Evolutionary conservation across 2,797 vertebrate genomes (phyloP), one percentile per base, ranked within the genome.

Genomic region (Karalla daura): DNA sequence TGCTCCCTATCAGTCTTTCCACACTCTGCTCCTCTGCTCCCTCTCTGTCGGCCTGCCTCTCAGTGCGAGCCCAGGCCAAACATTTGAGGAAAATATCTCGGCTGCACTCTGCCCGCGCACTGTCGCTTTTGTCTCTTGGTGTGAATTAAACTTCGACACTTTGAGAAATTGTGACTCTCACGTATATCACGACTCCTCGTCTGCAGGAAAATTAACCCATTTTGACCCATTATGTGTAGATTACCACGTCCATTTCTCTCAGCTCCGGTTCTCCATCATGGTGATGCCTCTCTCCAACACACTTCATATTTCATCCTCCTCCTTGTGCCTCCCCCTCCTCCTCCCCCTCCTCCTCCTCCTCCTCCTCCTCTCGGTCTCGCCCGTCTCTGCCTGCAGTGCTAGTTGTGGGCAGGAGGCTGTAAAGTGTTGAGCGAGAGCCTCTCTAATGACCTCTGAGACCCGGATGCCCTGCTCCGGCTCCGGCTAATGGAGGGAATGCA

Each of bases 401-500:
- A 2, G 67, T 52, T 39, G 70, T 20, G 32, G 43, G 41, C 64
- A 60, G 83, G 74, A 60, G 74, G 72, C 76, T 52, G 62, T 74
- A 84, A 86, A 87, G 52, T 21, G 70, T 76, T 90, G 64, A 80
- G 63, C 55, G 6, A 70, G 78, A 76, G 70, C 79, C 74, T 75
- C 70, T 74, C 63, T 88, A 89, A 90, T 86, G 90, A 89, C 90
- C 91, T 89, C 82, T 1, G 87, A 88, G 88, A 87, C 88, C 88
- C 79, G 40, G 69, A 80, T 77, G 81, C 86, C 81, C 87, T 63
- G 81, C 72, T 68, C 73, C 74, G 46, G 84, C 88, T 82, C 76
- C 76, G 25, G 72, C 88, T 92, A 92, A 91, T 92, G 91, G 89
- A 90, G 80, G 83, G 83, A 93, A 93, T 92, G 91, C 93, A 92